Evolutionary conservation across 1,140 invertebrate species (phyloP).

Genomic region (Branchinecta lindahli): DNA sequence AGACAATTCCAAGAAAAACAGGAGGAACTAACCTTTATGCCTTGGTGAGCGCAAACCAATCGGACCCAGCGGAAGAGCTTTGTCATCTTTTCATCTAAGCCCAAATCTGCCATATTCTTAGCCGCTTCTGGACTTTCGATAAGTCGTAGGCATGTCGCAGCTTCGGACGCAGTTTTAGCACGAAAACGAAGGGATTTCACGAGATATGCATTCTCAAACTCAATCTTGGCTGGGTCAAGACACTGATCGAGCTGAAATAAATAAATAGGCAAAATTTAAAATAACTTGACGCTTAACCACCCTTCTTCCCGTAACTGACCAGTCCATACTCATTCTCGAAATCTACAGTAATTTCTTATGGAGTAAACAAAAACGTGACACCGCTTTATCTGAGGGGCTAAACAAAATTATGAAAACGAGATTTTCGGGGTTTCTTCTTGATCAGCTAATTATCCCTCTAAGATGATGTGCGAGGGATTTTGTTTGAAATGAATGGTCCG

Average conservation of each 20-base stretch:
- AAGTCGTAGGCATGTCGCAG: not conserved
- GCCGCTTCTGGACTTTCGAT: not conserved
- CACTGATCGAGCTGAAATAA: not conserved
- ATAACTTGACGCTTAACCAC: too few species aligned
- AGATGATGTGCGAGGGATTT: too few species aligned
- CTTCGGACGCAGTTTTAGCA: not conserved
- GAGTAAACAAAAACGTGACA: too few species aligned
- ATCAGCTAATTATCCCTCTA: too few species aligned
- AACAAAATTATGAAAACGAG: too few species aligned
- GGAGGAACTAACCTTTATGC: not conserved
- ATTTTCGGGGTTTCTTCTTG: too few species aligned
- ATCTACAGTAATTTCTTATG: too few species aligned
- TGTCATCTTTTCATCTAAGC: not conserved
- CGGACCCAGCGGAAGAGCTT: not conserved
- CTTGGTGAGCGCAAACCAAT: not conserved
- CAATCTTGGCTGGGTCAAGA: not conserved
- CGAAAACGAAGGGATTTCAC: not conserved
- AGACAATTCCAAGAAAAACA: not conserved
- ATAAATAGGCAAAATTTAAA: not conserved
- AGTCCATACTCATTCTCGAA: too few species aligned
- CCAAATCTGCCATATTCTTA: not conserved
- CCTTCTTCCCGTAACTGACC: too few species aligned
- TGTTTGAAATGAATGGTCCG: too few species aligned
- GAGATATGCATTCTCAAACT: not conserved
- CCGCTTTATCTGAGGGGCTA: too few species aligned